Base-by-base conservation (phyloP, 2,113 vertebrate genomes). In the Embiotoca jacksoni region DNA sequence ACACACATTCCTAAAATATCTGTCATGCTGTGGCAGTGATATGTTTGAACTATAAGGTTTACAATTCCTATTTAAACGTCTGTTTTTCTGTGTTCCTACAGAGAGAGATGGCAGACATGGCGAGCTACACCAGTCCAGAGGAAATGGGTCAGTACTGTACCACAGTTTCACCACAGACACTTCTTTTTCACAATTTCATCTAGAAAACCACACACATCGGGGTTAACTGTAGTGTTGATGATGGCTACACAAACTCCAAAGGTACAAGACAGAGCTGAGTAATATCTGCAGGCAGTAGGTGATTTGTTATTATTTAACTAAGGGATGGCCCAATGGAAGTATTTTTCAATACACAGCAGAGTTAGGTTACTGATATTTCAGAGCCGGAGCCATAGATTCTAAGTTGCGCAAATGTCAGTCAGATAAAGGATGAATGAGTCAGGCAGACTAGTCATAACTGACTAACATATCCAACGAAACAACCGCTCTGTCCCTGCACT, bases 81-180 rank as follows among this genome's bases (percentile, higher is more conserved):
- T 67, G 6, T 41, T 68, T 6, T 16, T 44, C 3, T 70, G 14
- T 75, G 3, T 82, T 5, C 15, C 36, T 39, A 36, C 46, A 8
- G 44, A 14, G 6, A 62, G 50, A 91, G 82, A 62, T 50, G 47
- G 47, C 58, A 59, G 62, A 85, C 63, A 92, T 90, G 91, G 23
- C 23, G 23, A 80, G 32, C 67, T 13, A 3, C 32, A 59, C 9
- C 2, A n/a, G 58, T 76, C 36, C 16, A 32, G 50, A 81, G 13
- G 11, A 81, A 72, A 56, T 0, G 15, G 90, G 91, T 92, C 58
- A 36, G 91, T 91, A 64, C 55, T 39, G 91, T 91, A 64, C 55
- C 15, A 61, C 59, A 47, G 33, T 64, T 57, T 70, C 13, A 62
- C 60, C 36, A 46, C 53, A 23, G n/a, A 73, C 3, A 30, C 1